These are phyloP conservation scores for Mellivora capensis DNA, from an alignment of 2,113 vertebrate genomes.

Conservation along the genomic window DNA sequence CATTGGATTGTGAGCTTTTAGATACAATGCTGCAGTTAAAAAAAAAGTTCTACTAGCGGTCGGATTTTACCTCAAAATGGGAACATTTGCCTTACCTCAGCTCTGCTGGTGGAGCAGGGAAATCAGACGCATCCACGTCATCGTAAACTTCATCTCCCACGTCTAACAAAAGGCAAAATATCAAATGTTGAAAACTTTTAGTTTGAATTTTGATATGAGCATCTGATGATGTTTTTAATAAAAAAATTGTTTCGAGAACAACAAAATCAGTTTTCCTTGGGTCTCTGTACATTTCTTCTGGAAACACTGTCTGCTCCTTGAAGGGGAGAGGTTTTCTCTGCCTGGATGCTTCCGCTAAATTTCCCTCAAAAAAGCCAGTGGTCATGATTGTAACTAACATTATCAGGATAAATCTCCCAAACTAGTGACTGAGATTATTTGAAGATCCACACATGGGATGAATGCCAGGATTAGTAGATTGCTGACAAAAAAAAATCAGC, in stretches of 20 bases:
- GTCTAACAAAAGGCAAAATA: conserved; percentile 69
- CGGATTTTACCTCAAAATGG: not conserved
- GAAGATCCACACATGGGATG: not conserved
- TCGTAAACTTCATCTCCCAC: conserved; percentile 89
- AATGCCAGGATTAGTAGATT: not conserved
- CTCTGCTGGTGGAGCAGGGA: conserved; percentile 77
- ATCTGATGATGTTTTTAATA: not conserved
- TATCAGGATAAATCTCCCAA: not conserved
- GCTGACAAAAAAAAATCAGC: not conserved
- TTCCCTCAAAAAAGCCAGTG: not conserved
- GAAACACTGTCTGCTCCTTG: not conserved
- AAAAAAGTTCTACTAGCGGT: not conserved
- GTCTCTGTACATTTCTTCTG: not conserved
- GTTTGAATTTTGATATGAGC: not conserved
- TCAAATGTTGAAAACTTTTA: not conserved
- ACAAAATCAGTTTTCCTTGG: not conserved
- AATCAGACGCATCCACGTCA: conserved; percentile 87
- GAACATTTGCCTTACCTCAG: conserved; percentile 78
- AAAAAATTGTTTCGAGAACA: not conserved
- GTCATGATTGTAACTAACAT: not conserved
- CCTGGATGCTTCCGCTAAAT: not conserved
- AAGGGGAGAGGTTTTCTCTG: not conserved
- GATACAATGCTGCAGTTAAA: not conserved
- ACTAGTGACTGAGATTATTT: not conserved
- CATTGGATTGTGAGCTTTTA: not conserved